A percentile compares a stretch with the other conserved stretches of the same genome.
Conservation (phyloP, 2,888 invertebrate genomes). For the Galerucella nymphaeae region DNA sequence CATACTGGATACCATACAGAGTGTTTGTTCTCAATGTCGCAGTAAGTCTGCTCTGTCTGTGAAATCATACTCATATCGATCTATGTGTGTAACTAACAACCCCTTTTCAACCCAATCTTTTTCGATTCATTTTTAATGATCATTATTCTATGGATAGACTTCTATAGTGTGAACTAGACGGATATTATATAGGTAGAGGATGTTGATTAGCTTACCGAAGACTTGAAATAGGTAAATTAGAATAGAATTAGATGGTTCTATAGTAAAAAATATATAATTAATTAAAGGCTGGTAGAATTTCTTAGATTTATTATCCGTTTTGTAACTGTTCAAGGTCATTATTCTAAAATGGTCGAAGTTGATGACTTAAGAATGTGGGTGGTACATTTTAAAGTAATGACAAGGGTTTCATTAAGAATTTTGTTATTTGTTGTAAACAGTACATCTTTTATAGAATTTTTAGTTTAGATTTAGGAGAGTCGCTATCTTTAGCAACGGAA, state of each 20-base stretch:
- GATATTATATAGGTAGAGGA: conserved; percentile 5
- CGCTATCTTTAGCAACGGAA: not conserved
- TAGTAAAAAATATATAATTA: no score
- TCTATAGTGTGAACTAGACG: conserved; percentile 1
- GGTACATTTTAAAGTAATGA: no score
- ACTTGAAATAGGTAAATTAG: conserved; percentile 16
- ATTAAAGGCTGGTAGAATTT: no score
- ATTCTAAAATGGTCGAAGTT: no score
- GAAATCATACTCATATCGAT: conserved; percentile 33
- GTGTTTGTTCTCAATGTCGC: conserved; percentile 64
- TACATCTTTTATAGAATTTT: not conserved
- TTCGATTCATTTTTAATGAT: conserved; percentile 9
- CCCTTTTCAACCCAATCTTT: not conserved
- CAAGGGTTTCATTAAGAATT: no score
- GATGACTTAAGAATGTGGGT: no score
- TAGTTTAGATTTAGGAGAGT: not conserved
- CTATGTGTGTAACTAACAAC: conserved; percentile 40
- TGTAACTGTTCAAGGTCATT: no score
- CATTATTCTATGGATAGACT: conserved; percentile 23
- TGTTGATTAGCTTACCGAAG: conserved; percentile 3
- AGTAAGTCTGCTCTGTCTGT: conserved; percentile 60
- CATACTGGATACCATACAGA: conserved; percentile 63
- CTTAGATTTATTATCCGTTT: no score
- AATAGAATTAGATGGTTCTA: not conserved
- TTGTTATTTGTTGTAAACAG: no score